phyloP scores from a whole-genome alignment of 2,888 invertebrate species.

The Rugalucina vietnamica region DNA sequence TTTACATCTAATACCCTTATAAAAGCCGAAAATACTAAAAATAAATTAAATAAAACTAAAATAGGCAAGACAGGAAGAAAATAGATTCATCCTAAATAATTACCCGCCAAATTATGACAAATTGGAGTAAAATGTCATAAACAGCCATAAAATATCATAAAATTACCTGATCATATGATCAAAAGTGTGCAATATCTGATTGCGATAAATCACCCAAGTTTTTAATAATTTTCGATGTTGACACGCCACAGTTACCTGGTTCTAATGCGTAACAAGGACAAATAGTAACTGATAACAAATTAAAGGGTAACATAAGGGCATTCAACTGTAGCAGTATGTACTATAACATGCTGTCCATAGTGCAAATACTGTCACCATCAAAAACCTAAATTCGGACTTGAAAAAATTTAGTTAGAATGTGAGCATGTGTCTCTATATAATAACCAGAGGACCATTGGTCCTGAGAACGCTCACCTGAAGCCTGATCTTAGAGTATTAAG shows the following conservation, averaged over 20 bases:
- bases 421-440: no score
- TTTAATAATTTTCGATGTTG: neutral
- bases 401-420: no score
- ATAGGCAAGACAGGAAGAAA: neutral
- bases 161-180: neutral
- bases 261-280: neutral
- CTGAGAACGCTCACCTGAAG: no score
- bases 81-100: neutral
- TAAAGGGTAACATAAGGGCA: neutral
- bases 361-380: no score
- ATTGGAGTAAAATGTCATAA: neutral
- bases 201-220: neutral
- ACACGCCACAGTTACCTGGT: neutral
- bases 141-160: neutral
- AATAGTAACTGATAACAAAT: neutral
- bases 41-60: no score
- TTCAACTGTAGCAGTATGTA: neutral
- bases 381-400: no score
- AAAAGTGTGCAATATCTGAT: neutral
- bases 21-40: no score
- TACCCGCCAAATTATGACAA: neutral
- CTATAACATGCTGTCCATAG: no score
- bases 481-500: no score
- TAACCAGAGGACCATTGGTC: no score
- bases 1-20: no score